Conservation (phyloP, 1,140 invertebrate species). For the Forficula auricularia region DNA sequence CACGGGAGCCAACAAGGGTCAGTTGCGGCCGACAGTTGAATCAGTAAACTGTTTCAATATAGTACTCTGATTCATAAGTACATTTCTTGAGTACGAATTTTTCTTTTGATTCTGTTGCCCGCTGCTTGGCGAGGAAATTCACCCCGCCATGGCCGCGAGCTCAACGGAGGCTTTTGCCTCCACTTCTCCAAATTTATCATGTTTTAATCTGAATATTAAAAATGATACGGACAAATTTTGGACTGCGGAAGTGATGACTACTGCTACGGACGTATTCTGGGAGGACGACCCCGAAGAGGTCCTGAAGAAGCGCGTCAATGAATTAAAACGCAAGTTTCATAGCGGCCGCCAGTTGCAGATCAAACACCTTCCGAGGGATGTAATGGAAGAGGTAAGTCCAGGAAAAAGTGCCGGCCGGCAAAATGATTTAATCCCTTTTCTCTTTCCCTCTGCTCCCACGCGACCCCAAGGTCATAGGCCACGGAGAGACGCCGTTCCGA, state of each 20-base stretch:
- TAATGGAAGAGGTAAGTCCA: constrained; percentile 26
- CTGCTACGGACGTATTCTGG: constrained; percentile 25
- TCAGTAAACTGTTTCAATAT: no score
- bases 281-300: constrained; percentile 24
- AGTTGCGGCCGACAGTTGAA: no score
- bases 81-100: no score
- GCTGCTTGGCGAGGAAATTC: no score
- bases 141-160: constrained; percentile 7
- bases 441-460: no score
- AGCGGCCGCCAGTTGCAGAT: constrained; percentile 25
- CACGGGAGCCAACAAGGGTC: no score
- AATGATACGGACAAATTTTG: constrained; percentile 19
- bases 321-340: constrained; percentile 26
- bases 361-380: constrained; percentile 28
- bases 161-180: constrained; percentile 8
- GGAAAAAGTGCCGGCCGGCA: neutral
- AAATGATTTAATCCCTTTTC: no score
- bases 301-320: constrained; percentile 21
- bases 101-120: no score
- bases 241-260: constrained; percentile 20
- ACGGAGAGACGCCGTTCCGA: no score
- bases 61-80: no score
- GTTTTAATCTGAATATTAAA: constrained; percentile 19
- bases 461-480: no score
- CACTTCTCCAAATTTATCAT: constrained; percentile 5